Conservation (phyloP, 2,113 vertebrate genomes). For the Syngnathus scovelli region DNA sequence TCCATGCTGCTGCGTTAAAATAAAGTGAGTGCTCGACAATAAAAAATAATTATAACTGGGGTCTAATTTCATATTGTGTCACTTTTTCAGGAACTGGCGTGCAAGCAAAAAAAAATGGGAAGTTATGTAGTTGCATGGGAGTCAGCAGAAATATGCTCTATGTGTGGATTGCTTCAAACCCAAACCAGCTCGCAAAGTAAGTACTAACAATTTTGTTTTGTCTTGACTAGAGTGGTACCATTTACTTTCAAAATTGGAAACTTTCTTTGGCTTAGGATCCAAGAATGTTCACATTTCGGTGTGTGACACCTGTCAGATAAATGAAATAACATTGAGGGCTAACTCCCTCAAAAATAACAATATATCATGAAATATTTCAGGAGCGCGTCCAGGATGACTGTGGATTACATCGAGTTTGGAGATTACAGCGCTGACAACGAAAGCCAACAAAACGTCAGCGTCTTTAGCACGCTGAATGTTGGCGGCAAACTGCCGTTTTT, state of each 20-base stretch:
- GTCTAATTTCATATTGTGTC: background rate
- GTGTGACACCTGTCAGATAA: no score
- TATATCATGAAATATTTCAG: no score
- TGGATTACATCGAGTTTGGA: conserved; percentile 37
- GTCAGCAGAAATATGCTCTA: background rate
- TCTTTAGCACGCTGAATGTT: background rate
- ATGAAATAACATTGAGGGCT: no score
- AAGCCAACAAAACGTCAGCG: conserved; percentile 10
- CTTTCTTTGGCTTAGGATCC: background rate
- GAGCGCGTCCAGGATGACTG: conserved; percentile 29
- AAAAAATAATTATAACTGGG: background rate
- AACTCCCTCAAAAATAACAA: no score
- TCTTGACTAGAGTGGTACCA: background rate
- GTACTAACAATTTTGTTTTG: conserved; percentile 14
- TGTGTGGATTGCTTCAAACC: background rate
- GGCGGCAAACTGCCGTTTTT: background rate
- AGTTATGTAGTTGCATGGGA: background rate
- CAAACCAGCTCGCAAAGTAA: conserved; percentile 4
- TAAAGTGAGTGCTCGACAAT: background rate
- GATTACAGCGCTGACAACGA: conserved; percentile 52
- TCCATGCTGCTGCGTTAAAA: background rate
- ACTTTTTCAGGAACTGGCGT: background rate
- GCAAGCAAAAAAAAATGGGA: conserved; percentile 50
- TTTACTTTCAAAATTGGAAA: background rate
- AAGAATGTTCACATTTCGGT: no score